Conservation (phyloP, 2,888 invertebrate species). For the Hirtodrosophila duncani region DNA sequence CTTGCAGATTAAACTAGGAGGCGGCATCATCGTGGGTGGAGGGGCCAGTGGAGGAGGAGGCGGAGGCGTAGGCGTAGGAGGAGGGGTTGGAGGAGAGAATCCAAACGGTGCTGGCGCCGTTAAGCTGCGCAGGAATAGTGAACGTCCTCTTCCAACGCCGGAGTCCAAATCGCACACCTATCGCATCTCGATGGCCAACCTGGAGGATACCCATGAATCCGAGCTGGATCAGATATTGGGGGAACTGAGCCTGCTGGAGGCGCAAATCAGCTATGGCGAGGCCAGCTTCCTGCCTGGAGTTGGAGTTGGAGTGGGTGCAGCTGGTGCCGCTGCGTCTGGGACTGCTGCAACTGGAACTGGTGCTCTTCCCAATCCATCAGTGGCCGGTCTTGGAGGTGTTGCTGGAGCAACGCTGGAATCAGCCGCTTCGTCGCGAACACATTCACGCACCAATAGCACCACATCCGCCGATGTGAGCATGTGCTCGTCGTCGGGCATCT, state of each 20-base stretch:
- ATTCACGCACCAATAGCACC: constrained; percentile 78
- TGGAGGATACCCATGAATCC: constrained; percentile 97
- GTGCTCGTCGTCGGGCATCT: constrained; percentile 75
- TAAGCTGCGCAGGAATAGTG: constrained; percentile 70
- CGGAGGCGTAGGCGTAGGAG: constrained; percentile 10
- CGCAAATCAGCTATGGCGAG: constrained; percentile 76
- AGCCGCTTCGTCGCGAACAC: constrained; percentile 69
- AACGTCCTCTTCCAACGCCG: constrained; percentile 57
- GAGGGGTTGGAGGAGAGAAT: constrained; percentile 24
- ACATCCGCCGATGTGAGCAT: constrained; percentile 77
- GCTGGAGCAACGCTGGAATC: constrained; percentile 27
- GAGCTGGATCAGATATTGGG: constrained; percentile 98
- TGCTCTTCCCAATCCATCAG: neutral
- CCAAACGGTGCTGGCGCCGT: constrained; percentile 58
- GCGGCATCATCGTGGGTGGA: constrained; percentile 50
- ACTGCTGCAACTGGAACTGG: neutral
- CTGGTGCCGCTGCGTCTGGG: constrained; percentile 11
- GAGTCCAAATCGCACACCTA: constrained; percentile 77
- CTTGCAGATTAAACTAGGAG: constrained; percentile 44
- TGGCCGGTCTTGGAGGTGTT: neutral
- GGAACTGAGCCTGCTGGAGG: constrained; percentile 94
- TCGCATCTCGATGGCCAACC: constrained; percentile 96
- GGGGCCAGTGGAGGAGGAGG: constrained; percentile 42
- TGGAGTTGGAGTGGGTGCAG: constrained; percentile 17
- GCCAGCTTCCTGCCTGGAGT: constrained; percentile 55